phyloP scores from a whole-genome alignment of 2,113 vertebrate species.

The Rhinolophus ferrumequinum region DNA sequence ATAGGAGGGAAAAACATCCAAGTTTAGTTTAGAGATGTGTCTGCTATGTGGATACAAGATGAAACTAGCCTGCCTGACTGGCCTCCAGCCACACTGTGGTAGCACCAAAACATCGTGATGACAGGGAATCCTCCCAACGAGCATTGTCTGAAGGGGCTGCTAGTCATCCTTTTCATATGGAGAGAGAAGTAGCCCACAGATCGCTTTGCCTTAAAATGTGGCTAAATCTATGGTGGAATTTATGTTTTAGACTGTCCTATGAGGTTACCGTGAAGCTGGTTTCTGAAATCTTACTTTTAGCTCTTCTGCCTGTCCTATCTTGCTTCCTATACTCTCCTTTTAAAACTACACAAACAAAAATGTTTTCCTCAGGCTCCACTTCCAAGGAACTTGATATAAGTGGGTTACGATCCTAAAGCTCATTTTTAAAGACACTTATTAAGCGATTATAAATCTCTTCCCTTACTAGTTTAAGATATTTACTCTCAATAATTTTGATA shows the following conservation, averaged over 20 bases:
- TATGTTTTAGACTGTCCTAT: not conserved
- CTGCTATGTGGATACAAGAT: not conserved
- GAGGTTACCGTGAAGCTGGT: not conserved
- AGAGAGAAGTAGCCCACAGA: not conserved
- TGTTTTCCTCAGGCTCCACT: not conserved
- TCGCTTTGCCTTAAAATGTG: not conserved
- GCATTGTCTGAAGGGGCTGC: not conserved
- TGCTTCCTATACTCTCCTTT: not conserved
- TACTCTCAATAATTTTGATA: not conserved
- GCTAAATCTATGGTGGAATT: not conserved
- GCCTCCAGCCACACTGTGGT: not conserved
- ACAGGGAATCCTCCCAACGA: not conserved
- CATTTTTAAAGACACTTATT: not conserved
- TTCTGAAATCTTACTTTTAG: not conserved
- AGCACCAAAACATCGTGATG: not conserved
- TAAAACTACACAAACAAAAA: not conserved
- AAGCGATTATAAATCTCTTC: not conserved
- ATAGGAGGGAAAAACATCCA: not conserved
- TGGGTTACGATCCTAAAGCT: not conserved
- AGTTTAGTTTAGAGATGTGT: not conserved
- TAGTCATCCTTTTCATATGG: not conserved
- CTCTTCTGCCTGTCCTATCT: accelerated
- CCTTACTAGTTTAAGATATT: not conserved
- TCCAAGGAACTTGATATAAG: not conserved
- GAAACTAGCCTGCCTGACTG: not conserved